phyloP scores from a whole-genome alignment of 2,113 vertebrate species.

The Aptenodytes patagonicus region DNA sequence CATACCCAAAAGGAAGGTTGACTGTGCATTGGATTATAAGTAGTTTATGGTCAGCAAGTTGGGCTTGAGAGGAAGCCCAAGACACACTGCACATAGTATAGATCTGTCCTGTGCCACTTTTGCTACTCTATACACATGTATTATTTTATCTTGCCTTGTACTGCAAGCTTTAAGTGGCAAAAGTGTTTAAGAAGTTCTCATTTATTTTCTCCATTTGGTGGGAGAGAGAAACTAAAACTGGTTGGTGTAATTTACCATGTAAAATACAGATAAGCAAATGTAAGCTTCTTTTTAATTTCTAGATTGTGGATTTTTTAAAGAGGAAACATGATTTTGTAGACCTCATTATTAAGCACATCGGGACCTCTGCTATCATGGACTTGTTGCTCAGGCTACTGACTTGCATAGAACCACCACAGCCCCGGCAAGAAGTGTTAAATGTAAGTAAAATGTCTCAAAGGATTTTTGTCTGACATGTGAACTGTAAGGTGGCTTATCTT shows the following conservation, averaged over 20 bases:
- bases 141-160: background rate
- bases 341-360: slow-evolving; percentile 97
- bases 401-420: slow-evolving; percentile 95
- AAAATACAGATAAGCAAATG: background rate
- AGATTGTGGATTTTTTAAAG: slow-evolving; percentile 97
- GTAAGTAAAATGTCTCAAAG: slow-evolving; percentile 72
- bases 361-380: slow-evolving; percentile 98
- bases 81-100: background rate
- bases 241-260: background rate
- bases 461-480: background rate
- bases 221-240: background rate
- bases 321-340: slow-evolving; percentile 95
- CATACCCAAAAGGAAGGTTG: background rate
- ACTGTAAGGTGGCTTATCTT: background rate
- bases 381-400: slow-evolving; percentile 95
- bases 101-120: background rate
- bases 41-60: background rate
- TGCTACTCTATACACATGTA: background rate
- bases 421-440: slow-evolving; percentile 93
- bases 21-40: background rate
- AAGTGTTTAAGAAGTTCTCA: background rate
- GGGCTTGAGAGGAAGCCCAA: background rate
- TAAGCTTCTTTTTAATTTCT: background rate
- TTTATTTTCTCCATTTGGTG: background rate
- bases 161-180: background rate